Evolutionary conservation across 2,797 vertebrate genomes (phyloP), one percentile per base, ranked within the genome.

Genomic region (Nannoperca australis): DNA sequence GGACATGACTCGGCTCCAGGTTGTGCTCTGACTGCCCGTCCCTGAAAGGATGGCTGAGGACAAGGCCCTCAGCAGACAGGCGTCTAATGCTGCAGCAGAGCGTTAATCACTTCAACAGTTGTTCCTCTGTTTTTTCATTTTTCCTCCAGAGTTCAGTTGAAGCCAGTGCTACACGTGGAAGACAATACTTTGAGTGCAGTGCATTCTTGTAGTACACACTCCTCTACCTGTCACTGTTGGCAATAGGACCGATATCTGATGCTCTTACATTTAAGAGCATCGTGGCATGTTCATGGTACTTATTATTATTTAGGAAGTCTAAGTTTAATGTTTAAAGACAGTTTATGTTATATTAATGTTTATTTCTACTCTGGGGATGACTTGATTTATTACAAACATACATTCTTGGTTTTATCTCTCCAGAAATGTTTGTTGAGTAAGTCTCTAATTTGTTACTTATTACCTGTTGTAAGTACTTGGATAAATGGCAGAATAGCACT

Each of bases 141-240:
- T 83, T 81, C 22, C 71, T 90, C 74, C 50, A 68, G 77, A 82
- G 67, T 90, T 90, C 73, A 76, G 68, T 79, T 91, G 76, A 86
- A 88, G 76, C 58, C 89, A 85, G 76, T 78, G 90, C 82, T 87
- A 88, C 76, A 89, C 56, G 69, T 92, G 83, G 82, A 91, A 87
- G 81, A 84, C 72, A 85, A 87, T 78, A 77, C 85, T 82, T 61
- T 76, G 86, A 92, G 89, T 89, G 90, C 92, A 85, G 89, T 84
- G 89, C 88, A 90, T 92, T 92, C 88, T 84, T 73, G 74, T 89
- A 70, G 82, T 62, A 80, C 67, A 88, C 81, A 78, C 69, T 83
- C 82, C 75, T 88, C 73, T 81, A 85, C 76, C 58, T 85, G 81
- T 87, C 81, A 91, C 85, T 80, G 60, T 75, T 86, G 80, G 83